These are phyloP conservation scores for Corydoras maculifer DNA, from an alignment of 2,113 vertebrate genomes.

Conservation along the genomic window DNA sequence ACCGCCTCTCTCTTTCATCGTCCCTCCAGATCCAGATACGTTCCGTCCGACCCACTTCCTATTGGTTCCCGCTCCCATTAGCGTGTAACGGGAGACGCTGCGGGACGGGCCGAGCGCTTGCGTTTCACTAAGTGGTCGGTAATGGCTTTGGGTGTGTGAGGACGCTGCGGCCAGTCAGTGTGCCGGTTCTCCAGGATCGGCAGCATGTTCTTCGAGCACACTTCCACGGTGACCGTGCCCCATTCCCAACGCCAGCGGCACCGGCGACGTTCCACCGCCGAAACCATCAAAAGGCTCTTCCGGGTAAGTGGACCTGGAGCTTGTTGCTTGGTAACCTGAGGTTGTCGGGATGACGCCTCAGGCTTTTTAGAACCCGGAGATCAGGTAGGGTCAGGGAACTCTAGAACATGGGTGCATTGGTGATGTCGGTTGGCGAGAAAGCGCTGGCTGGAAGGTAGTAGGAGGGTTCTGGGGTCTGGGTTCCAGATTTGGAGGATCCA, in stretches of 20 bases:
- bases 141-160: conserved; percentile 55
- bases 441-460: too few species aligned
- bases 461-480: too few species aligned
- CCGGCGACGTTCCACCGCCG: conserved; percentile 70
- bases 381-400: too few species aligned
- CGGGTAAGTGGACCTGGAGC: conserved; percentile 73
- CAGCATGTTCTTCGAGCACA: conserved; percentile 58
- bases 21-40: not conserved
- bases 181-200: not conserved
- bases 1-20: conserved; percentile 1
- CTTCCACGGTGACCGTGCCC: conserved; percentile 54
- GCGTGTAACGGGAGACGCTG: conserved; percentile 30
- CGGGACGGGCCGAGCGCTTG: conserved; percentile 35
- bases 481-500: too few species aligned
- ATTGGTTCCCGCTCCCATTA: conserved; percentile 22
- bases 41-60: not conserved
- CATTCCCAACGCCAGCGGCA: conserved; percentile 19
- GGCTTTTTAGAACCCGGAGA: too few species aligned
- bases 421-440: too few species aligned
- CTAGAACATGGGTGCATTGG: too few species aligned
- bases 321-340: too few species aligned
- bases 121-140: conserved; percentile 50
- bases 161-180: not conserved
- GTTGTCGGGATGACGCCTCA: too few species aligned
- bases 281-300: conserved; percentile 78